Evolutionary conservation across 1,140 invertebrate species (phyloP).

Genomic region (Ericerus pela): DNA sequence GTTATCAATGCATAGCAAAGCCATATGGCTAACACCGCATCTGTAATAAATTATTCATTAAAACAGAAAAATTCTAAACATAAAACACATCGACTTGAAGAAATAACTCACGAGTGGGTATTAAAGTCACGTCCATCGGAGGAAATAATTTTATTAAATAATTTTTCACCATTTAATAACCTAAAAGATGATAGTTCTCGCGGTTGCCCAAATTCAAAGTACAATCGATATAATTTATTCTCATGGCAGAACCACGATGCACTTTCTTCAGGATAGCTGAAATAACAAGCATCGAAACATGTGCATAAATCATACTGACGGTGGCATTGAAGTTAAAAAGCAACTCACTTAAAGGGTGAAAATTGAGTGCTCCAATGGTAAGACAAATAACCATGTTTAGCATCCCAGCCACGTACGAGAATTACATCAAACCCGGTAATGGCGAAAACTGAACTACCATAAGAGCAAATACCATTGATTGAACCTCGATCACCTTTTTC

Average conservation of each 20-base stretch:
- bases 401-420: constrained; percentile 50
- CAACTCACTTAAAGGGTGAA: constrained; percentile 8
- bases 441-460: constrained; percentile 48
- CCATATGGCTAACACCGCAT: too few species aligned
- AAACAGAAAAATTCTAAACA: not conserved
- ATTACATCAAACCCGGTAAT: constrained; percentile 54
- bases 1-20: too few species aligned
- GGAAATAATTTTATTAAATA: too few species aligned
- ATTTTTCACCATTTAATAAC: too few species aligned
- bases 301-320: constrained; percentile 7
- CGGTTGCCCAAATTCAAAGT: not conserved
- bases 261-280: constrained; percentile 7
- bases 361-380: constrained; percentile 34
- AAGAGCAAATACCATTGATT: constrained; percentile 41
- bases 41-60: too few species aligned
- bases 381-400: constrained; percentile 44
- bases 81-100: too few species aligned
- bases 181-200: not conserved
- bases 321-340: constrained; percentile 5
- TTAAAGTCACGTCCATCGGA: too few species aligned
- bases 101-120: too few species aligned
- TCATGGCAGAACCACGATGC: constrained; percentile 2
- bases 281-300: constrained; percentile 13
- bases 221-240: constrained; percentile 10
- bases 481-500: constrained; percentile 40